phyloP scores from a whole-genome alignment of 2,113 vertebrate species.

The Heloderma charlesbogerti region DNA sequence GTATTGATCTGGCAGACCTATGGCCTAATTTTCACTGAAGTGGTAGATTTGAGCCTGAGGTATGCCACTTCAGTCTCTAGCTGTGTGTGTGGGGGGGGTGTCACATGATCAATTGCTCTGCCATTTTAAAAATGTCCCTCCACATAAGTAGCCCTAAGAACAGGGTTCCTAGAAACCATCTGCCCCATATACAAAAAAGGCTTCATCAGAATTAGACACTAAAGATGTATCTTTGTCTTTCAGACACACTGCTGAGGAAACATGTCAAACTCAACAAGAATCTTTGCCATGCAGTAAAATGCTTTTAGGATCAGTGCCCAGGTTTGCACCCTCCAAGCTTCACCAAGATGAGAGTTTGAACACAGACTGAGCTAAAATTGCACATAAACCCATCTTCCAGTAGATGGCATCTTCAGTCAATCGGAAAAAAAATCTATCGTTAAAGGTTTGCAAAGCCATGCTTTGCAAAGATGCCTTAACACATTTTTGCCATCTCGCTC shows the following conservation, averaged over 20 bases:
- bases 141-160: not conserved
- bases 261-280: not conserved
- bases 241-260: not conserved
- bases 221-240: not conserved
- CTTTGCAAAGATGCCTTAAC: too few relatives aligned
- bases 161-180: not conserved
- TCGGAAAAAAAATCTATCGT: rapidly evolving
- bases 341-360: too few relatives aligned
- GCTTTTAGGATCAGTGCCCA: not conserved
- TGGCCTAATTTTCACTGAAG: not conserved
- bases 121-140: not conserved
- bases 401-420: not conserved
- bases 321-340: not conserved
- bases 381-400: not conserved
- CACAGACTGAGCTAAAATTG: not conserved
- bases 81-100: not conserved
- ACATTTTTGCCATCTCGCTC: not conserved
- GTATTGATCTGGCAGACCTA: not conserved
- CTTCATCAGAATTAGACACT: not conserved
- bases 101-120: not conserved
- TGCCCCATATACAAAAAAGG: not conserved
- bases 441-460: rapidly evolving
- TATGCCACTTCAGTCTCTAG: not conserved
- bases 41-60: not conserved
- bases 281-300: not conserved